These are phyloP conservation scores for Drosophila villosipedis DNA, from an alignment of 2,888 invertebrate genomes.

Conservation along the genomic window DNA sequence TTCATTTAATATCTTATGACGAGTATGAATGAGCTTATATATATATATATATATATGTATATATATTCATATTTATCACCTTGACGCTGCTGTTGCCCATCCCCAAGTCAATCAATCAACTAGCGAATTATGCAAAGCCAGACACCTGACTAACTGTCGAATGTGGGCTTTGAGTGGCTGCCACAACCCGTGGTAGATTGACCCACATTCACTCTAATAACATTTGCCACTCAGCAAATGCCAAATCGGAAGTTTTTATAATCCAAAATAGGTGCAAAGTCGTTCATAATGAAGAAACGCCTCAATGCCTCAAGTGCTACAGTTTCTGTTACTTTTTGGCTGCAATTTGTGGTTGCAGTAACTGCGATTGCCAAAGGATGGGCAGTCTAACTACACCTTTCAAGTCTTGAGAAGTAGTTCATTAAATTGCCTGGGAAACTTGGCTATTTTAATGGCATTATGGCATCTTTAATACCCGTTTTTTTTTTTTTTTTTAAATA, in stretches of 20 bases:
- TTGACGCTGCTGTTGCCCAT: slow-evolving; percentile 28
- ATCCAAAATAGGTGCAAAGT: slow-evolving; percentile 41
- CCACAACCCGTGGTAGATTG: slow-evolving; percentile 26
- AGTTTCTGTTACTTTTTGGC: slow-evolving; percentile 53
- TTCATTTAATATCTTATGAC: slow-evolving; percentile 11
- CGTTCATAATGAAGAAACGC: slow-evolving; percentile 61
- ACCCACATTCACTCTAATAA: slow-evolving; percentile 39
- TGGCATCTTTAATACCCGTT: slow-evolving; percentile 35
- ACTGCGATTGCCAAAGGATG: slow-evolving; percentile 42
- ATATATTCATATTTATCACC: slow-evolving; percentile 37
- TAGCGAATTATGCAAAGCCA: slow-evolving; percentile 63
- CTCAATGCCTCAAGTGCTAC: slow-evolving; percentile 55
- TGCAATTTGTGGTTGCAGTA: slow-evolving; percentile 16
- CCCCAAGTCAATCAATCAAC: slow-evolving; percentile 68
- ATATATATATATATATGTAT: neutral
- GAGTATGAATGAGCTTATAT: slow-evolving; percentile 28
- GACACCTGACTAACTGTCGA: slow-evolving; percentile 30
- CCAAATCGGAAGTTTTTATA: slow-evolving; percentile 20
- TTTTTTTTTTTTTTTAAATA: slow-evolving; percentile 2
- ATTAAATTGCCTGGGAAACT: slow-evolving; percentile 36
- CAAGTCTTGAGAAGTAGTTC: slow-evolving; percentile 19
- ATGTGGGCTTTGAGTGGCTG: slow-evolving; percentile 1
- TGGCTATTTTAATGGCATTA: slow-evolving; percentile 24
- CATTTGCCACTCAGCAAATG: slow-evolving; percentile 29
- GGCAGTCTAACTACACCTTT: slow-evolving; percentile 37